Evolutionary conservation across 2,888 invertebrate genomes (phyloP).

Genomic region (Blastobasis lacticolella): DNA sequence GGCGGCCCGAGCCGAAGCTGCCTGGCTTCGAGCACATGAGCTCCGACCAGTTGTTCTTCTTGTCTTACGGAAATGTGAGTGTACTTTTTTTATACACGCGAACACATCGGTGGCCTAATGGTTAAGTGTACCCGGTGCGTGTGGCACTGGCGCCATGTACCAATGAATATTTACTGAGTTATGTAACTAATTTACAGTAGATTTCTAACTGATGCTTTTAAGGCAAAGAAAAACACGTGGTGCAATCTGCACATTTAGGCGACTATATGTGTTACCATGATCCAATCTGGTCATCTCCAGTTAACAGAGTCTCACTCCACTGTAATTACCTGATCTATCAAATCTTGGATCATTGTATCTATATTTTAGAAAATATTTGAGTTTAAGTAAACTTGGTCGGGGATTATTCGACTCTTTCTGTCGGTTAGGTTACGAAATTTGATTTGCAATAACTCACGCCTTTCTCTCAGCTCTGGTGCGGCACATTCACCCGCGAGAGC

Average conservation of each 20-base stretch:
- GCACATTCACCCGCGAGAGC: conserved; percentile 78
- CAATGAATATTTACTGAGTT: too few species aligned
- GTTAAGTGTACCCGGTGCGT: not conserved
- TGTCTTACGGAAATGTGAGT: conserved; percentile 86
- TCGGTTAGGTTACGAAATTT: too few species aligned
- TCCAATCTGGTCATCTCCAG: not conserved
- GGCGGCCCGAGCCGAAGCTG: conserved; percentile 76
- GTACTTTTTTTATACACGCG: not conserved
- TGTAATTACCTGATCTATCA: not conserved
- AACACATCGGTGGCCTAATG: not conserved
- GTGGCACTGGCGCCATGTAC: too few species aligned
- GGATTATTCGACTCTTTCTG: too few species aligned
- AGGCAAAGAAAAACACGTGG: too few species aligned
- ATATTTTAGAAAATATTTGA: too few species aligned
- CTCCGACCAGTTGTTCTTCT: conserved; percentile 85
- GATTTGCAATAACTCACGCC: not conserved
- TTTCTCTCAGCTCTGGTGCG: conserved; percentile 86
- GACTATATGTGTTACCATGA: too few species aligned
- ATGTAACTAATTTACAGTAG: too few species aligned
- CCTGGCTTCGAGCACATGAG: conserved; percentile 83
- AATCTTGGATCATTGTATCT: not conserved
- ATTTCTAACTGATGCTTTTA: too few species aligned
- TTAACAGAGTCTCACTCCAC: not conserved
- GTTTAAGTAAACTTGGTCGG: too few species aligned
- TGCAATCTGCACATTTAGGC: too few species aligned